These are phyloP conservation scores for Psix sp. DNA, from an alignment of 1,140 invertebrate species.

Conservation along the genomic window DNA sequence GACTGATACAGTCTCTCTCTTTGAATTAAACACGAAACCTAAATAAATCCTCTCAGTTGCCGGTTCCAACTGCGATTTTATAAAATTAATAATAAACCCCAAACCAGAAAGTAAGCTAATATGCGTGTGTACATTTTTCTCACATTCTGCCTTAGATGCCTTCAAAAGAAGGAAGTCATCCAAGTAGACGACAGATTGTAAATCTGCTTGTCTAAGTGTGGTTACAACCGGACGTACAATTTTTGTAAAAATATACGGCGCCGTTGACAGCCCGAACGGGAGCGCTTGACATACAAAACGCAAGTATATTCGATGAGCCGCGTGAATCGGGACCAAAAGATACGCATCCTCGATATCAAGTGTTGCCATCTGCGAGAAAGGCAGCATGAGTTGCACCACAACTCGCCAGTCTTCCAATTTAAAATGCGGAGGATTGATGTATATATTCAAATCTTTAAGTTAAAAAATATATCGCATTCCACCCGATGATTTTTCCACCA, in stretches of 20 bases:
- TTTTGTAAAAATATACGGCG: slow-evolving; percentile 3
- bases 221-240: background rate
- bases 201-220: background rate
- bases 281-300: slow-evolving; percentile 1
- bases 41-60: background rate
- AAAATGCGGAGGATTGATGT: slow-evolving; percentile 1
- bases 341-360: background rate
- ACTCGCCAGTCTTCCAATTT: slow-evolving; percentile 2
- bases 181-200: slow-evolving; percentile 2
- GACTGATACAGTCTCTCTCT: background rate
- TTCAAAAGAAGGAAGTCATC: background rate
- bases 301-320: background rate
- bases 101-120: background rate
- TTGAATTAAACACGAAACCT: background rate
- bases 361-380: background rate
- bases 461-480: slow-evolving; percentile 2
- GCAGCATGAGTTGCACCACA: slow-evolving; percentile 1
- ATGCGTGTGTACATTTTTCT: background rate
- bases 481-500: slow-evolving; percentile 2
- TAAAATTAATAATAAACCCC: slow-evolving; percentile 1
- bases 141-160: background rate
- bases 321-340: background rate
- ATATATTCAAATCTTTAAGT: slow-evolving; percentile 2
- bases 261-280: background rate
- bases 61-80: background rate